Conservation (phyloP, 1,140 invertebrate genomes). For the Pogonus chalceus region DNA sequence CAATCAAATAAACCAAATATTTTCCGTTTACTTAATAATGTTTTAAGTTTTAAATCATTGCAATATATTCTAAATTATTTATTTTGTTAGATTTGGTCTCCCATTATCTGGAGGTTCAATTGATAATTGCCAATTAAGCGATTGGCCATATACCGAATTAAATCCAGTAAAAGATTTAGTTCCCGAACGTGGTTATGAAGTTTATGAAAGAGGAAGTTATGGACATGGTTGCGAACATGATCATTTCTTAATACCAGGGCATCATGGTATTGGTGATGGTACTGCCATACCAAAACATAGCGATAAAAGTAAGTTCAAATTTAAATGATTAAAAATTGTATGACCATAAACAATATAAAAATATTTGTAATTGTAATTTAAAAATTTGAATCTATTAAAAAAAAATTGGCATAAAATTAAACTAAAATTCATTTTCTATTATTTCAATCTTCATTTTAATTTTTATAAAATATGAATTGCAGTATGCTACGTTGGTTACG, state of each 20-base stretch:
- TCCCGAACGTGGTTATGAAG: conserved; percentile 52
- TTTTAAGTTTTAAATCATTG: not conserved
- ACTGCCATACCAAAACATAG: not conserved
- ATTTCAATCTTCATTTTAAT: not conserved
- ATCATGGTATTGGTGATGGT: not conserved
- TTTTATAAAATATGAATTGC: conserved; percentile 21
- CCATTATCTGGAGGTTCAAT: conserved; percentile 47
- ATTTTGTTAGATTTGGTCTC: conserved; percentile 46
- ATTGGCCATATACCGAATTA: conserved; percentile 56
- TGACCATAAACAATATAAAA: too few species aligned
- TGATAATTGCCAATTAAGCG: conserved; percentile 63
- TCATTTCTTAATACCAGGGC: conserved; percentile 28
- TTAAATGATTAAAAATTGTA: too few species aligned
- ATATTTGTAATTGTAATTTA: too few species aligned
- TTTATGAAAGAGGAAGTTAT: conserved; percentile 68
- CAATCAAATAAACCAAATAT: not conserved
- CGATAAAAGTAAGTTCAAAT: conserved; percentile 8
- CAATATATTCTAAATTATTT: not conserved
- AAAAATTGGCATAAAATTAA: too few species aligned
- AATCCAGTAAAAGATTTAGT: conserved; percentile 45
- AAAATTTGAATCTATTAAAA: too few species aligned
- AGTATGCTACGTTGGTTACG: conserved; percentile 66
- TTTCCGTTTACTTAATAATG: too few species aligned
- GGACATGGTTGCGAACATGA: conserved; percentile 65
- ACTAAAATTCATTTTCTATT: too few species aligned